Evolutionary conservation across 2,888 invertebrate genomes (phyloP), one percentile per base, ranked within the genome.

Genomic region (Thera britannica): DNA sequence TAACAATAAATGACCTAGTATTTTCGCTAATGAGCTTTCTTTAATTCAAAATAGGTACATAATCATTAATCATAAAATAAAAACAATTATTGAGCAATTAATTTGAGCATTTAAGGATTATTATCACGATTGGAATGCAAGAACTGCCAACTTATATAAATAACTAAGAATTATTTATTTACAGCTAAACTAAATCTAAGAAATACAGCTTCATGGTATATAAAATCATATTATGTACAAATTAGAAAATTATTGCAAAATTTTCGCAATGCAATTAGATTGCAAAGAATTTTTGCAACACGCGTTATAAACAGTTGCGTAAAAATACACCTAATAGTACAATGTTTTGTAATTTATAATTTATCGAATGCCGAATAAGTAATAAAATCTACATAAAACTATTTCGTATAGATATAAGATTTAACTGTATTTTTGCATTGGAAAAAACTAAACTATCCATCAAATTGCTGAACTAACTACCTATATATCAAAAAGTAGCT

Each of bases 71-170:
- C 7, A 49, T 51, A 12, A 49, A 23, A 23, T 23, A 23, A 8
- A 51, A 51, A 51, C 2, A 12, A 52, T 34, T 52, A 52, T 34
- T 52, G 34, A 52, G 52, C 52, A 52, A 52, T 8, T 8, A 8
- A 9, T 46, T 46, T 46, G 44, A 46, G 44, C 44, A 46, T 46
- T 9, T 46, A 46, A 9, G 44, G 9, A 46, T 7, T 34, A 52
- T 51, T 51, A 23, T 34, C 52, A 52, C 52, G 52, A 52, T 8
- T 52, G 52, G 52, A 34, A 52, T 34, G 34, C 52, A 52, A 34
- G 12, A 49, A 34, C 23, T 51, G 2, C 51, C 23, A 12, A 1
- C 12, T 34, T 34, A 49, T 4, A 23, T 34, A 8, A 23, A 7
- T 51, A 23, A 34, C 34, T 34, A 8, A 23, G 23, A 23, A 52